Percentiles rank a stretch among this genome's conserved stretches.
Evolutionary conservation across 2,888 invertebrate genomes (phyloP).

Genomic region (Epinotia demarniana): DNA sequence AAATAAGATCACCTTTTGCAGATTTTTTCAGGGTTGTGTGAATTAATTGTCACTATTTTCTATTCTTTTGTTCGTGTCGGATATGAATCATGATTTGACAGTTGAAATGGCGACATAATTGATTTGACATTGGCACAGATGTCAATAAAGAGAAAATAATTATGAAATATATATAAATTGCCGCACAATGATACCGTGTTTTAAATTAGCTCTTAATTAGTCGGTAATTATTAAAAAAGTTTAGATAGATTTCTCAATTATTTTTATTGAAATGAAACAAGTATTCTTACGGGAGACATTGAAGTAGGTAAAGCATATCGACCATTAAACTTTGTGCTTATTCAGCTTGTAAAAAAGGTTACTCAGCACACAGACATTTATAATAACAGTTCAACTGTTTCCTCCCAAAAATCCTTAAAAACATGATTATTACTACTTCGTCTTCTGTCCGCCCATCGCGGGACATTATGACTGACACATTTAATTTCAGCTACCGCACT

Average conservation of each 20-base stretch:
- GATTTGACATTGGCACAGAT: slow-evolving; percentile 16
- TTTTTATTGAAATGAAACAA: too few species aligned
- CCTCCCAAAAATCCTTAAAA: slow-evolving; percentile 38
- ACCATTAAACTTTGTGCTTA: background rate
- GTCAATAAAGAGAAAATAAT: background rate
- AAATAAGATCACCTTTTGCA: slow-evolving; percentile 38
- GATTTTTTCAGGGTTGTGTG: slow-evolving; percentile 31
- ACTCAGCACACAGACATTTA: background rate
- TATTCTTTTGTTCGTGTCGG: slow-evolving; percentile 27
- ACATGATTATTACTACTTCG: slow-evolving; percentile 58
- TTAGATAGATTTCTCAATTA: background rate
- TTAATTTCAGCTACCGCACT: slow-evolving; percentile 52
- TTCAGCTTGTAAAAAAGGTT: background rate
- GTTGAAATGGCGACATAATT: slow-evolving; percentile 26
- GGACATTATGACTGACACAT: slow-evolving; percentile 64
- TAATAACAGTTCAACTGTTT: slow-evolving; percentile 35
- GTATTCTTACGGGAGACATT: too few species aligned
- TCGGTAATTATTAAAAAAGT: background rate
- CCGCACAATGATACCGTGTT: background rate
- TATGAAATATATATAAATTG: background rate
- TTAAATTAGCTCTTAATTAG: background rate
- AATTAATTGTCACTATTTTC: slow-evolving; percentile 22
- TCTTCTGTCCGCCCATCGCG: slow-evolving; percentile 66
- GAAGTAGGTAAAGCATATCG: too few species aligned
- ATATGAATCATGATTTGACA: slow-evolving; percentile 26